Evolutionary conservation across 2,113 vertebrate species (phyloP).

Genomic region (Delphinus delphis): DNA sequence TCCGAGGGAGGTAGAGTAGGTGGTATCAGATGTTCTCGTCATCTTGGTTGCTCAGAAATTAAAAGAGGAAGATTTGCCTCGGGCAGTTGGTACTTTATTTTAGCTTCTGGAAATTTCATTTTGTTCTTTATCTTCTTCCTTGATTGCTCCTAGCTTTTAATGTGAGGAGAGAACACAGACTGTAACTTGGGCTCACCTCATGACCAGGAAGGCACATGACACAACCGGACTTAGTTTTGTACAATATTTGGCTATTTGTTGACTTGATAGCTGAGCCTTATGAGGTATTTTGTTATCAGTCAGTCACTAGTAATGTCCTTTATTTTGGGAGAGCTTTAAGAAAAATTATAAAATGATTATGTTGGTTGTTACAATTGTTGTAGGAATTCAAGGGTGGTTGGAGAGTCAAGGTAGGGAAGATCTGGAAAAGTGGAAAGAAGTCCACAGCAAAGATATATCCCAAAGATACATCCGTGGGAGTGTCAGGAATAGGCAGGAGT

Average conservation of each 20-base stretch:
- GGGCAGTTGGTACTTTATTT: background rate
- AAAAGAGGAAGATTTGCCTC: constrained; percentile 9
- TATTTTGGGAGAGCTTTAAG: background rate
- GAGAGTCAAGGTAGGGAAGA: background rate
- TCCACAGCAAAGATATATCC: too few relatives aligned
- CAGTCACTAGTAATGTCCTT: background rate
- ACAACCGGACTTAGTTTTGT: background rate
- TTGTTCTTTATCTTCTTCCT: background rate
- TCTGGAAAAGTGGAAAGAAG: background rate
- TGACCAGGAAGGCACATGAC: background rate
- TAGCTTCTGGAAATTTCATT: constrained; percentile 15
- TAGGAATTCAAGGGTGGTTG: background rate
- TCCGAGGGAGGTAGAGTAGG: background rate
- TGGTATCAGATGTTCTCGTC: background rate
- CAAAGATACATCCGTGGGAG: background rate
- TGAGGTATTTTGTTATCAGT: background rate
- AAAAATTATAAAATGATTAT: background rate
- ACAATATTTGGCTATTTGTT: rapidly evolving
- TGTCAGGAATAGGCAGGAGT: background rate
- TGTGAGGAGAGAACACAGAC: background rate
- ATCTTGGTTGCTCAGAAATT: background rate
- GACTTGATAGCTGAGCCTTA: background rate
- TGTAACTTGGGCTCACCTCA: background rate
- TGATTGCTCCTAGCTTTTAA: background rate
- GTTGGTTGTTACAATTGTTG: background rate